Evolutionary conservation across 2,888 invertebrate species (phyloP), one percentile per base, ranked within the genome.

Genomic region (Apamea anceps): DNA sequence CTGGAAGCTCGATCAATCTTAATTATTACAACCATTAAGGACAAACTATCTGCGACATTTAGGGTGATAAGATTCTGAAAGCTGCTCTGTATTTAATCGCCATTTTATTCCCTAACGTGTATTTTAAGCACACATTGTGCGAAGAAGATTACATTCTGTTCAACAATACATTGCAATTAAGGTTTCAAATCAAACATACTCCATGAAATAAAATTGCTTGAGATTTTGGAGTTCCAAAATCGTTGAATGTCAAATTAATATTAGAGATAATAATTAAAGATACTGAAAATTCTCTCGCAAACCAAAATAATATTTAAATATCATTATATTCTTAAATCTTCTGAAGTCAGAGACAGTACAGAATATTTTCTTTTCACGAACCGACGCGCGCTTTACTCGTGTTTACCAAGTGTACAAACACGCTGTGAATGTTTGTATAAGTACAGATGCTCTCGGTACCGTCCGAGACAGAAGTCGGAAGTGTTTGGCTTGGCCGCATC

Each of bases 131-230:
- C 37, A 60, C 37, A 37, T n/a, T 62, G n/a, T 65, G 15, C 25
- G 68, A 54, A 65, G 68, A 60, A 65, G 37, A 74, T 86, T 68
- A 86, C 37, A 54, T 82, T 86, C 62, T 60, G 21, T 72, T 72
- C 10, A 81, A 83, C 76, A 75, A 75, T 68, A 85, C 63, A 80
- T 65, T 68, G 60, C 54, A 84, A 84, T 81, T 81, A 81, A 63
- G 28, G 6, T 57, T 68, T 62, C 18, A 45, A 48, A 84, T 81
- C 37, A 79, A 72, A 79, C 28, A 42, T 42, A 48, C 15, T 12
- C 45, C 3, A 3, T 12, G 15, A 66, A 70, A n/a, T 72, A 37
- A 84, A 79, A 72, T 68, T 79, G n/a, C 72, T 72, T 72, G 15
- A 67, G 45, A 67, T 72, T 67, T 71, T 66, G 3, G 1, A 45